phyloP scores from a whole-genome alignment of 2,797 vertebrate genomes.

The Peromyscus eremicus region DNA sequence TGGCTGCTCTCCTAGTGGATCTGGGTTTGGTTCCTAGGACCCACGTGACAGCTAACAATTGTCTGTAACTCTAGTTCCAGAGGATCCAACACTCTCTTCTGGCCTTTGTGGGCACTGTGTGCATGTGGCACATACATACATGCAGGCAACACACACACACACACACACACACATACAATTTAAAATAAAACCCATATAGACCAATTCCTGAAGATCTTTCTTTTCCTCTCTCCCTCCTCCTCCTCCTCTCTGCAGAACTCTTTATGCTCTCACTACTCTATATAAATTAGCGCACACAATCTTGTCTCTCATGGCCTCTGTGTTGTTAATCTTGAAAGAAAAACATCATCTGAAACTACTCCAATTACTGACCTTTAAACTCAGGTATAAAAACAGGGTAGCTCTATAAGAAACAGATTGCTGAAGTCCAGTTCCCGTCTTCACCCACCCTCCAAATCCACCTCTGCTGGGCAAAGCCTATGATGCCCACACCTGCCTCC shows the following conservation, averaged over 20 bases:
- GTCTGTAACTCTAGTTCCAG: not conserved
- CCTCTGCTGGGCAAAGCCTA: not conserved
- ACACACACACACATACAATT: not conserved
- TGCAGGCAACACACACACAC: not conserved
- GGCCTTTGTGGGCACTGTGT: not conserved
- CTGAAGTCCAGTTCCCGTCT: not conserved
- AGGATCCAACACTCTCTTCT: not conserved
- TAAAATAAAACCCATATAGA: not conserved
- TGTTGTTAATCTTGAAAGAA: not conserved
- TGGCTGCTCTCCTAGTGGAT: too few species aligned
- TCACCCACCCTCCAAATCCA: not conserved
- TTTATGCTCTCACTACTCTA: too few species aligned
- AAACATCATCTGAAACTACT: not conserved
- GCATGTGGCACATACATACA: not conserved
- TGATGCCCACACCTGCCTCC: not conserved
- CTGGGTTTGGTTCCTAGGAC: not conserved
- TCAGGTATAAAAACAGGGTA: not conserved
- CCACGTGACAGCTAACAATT: not conserved
- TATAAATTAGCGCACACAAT: accelerated
- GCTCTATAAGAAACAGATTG: not conserved
- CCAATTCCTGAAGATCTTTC: not conserved
- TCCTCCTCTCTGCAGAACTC: not conserved
- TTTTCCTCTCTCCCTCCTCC: not conserved
- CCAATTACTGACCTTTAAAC: not conserved
- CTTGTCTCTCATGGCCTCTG: not conserved